Conservation (phyloP, 2,888 invertebrate species). For the Cyclophora punctaria region DNA sequence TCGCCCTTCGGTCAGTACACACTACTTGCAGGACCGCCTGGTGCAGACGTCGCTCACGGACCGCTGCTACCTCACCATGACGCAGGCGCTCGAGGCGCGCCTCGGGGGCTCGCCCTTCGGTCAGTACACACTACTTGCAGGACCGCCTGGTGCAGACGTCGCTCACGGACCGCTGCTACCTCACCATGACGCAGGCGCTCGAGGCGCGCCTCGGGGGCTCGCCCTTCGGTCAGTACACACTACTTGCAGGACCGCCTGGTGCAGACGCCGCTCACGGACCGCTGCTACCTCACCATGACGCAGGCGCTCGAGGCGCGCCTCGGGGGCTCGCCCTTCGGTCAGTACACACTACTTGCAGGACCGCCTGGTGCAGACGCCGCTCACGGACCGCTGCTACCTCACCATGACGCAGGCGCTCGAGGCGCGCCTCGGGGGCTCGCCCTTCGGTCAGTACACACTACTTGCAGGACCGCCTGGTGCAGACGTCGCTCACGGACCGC, state of each 20-base stretch:
- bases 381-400: constrained; percentile 98
- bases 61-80: constrained; percentile 99
- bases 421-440: constrained; percentile 98
- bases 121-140: constrained; percentile 77
- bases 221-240: constrained; percentile 87
- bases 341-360: constrained; percentile 81
- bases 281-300: constrained; percentile 99
- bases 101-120: constrained; percentile 99
- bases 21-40: constrained; percentile 87
- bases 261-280: constrained; percentile 98
- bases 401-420: constrained; percentile 99
- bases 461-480: constrained; percentile 94
- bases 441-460: constrained; percentile 83
- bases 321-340: constrained; percentile 99
- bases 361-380: constrained; percentile 95
- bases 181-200: constrained; percentile 99
- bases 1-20: constrained; percentile 93
- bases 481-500: constrained; percentile 98
- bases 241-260: constrained; percentile 92
- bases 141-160: constrained; percentile 98
- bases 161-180: constrained; percentile 97
- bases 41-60: constrained; percentile 99
- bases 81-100: constrained; percentile 96
- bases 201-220: constrained; percentile 98
- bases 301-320: constrained; percentile 97